Percentiles rank a stretch among this genome's conserved stretches.
These are phyloP conservation scores for Choristoneura rosaceana DNA, from an alignment of 2,888 invertebrate species.

Conservation along the genomic window DNA sequence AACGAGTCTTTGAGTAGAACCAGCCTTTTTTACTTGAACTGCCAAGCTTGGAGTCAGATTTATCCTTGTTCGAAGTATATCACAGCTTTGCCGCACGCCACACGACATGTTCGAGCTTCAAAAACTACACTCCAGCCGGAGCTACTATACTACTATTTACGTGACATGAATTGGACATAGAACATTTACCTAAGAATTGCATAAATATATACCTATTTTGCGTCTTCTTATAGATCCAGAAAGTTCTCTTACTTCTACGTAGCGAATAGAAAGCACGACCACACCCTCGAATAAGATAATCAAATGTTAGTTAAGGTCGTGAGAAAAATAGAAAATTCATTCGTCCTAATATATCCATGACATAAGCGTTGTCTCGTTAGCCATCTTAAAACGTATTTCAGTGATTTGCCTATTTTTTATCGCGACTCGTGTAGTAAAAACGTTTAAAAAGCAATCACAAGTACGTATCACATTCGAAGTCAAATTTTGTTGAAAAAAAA, in stretches of 20 bases:
- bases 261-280: not conserved
- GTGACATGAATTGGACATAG: not conserved
- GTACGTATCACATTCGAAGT: conserved; percentile 15
- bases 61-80: conserved; percentile 23
- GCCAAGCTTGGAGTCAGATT: conserved; percentile 44
- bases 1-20: conserved; percentile 51
- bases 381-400: not conserved
- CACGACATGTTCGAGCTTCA: not conserved
- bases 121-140: not conserved
- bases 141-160: not conserved
- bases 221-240: not conserved
- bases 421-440: not conserved
- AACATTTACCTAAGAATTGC: not conserved
- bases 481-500: conserved; percentile 31
- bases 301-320: not conserved
- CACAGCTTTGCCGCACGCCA: not conserved
- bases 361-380: not conserved
- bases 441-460: conserved; percentile 18
- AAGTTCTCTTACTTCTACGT: not conserved
- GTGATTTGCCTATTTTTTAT: not conserved
- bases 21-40: conserved; percentile 44
- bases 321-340: not conserved
- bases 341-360: not conserved
- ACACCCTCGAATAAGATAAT: not conserved
- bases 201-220: not conserved